These are phyloP conservation scores for Psittacula derbiana DNA, from an alignment of 2,797 vertebrate genomes.

Conservation along the genomic window DNA sequence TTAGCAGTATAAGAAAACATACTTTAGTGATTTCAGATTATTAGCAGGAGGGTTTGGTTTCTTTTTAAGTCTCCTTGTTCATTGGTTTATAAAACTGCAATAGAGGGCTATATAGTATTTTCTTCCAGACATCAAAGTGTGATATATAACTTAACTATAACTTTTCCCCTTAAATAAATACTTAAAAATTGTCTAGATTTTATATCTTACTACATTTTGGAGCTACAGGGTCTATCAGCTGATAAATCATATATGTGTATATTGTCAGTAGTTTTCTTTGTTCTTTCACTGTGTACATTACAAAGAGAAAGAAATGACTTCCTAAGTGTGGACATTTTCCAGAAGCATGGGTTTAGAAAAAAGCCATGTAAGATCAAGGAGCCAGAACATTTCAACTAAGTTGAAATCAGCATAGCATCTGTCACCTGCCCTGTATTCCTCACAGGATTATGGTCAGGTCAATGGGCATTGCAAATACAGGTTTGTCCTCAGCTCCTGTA, in stretches of 20 bases:
- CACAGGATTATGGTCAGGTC: not conserved
- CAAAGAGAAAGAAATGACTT: not conserved
- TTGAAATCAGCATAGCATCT: not conserved
- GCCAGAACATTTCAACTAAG: not conserved
- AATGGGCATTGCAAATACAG: not conserved
- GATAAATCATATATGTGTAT: not conserved
- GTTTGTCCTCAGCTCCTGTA: not conserved
- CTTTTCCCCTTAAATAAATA: not conserved
- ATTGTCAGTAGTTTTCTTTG: not conserved
- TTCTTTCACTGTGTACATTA: not conserved
- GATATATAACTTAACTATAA: too few species aligned
- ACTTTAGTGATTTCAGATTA: not conserved
- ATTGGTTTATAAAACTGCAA: not conserved
- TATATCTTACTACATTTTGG: not conserved
- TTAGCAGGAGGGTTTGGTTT: not conserved
- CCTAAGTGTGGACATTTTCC: not conserved
- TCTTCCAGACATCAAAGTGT: not conserved
- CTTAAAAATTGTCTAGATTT: not conserved
- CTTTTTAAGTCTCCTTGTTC: not conserved
- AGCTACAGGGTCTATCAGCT: not conserved
- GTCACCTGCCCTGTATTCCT: not conserved
- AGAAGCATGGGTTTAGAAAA: not conserved
- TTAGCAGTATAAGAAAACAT: not conserved
- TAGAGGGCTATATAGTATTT: not conserved
- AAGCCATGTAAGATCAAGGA: not conserved